Base-by-base conservation (phyloP, 2,113 vertebrate species). In the Capreolus pygargus region DNA sequence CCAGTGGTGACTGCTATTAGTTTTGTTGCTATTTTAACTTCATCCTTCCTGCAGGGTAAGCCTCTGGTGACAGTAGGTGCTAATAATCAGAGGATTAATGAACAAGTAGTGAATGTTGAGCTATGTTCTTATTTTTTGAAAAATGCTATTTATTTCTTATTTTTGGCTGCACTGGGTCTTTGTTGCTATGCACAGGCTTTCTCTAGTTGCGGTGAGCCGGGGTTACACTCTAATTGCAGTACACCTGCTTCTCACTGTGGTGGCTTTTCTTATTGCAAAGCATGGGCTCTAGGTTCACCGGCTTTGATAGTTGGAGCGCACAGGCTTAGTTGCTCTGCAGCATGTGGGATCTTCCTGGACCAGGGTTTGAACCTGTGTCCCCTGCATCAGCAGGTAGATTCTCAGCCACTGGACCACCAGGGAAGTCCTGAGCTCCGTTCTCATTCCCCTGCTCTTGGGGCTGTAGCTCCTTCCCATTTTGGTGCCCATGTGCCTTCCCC, bases 401-500 rank as follows among this genome's bases (percentile, higher is more conserved):
- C 23, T 27, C 70, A 76, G 3, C 39, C 39, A 76, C 70, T 27
- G 70, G 70, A 25, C 70, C 39, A 13, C 39, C 70, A 76, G 39
- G 39, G 36, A 43, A 76, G 39, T 43, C 70, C 39, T 3, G 50
- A 61, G 58, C 16, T 21, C 0, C 3, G 21, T 3, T 60, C 19
- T 27, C 0, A 1, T 5, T 19, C 12, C 60, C 47, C 57, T 10
- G 5, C 33, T 55, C 50, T 54, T 1, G 0, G 0, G 14, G 70
- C 21, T 17, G 25, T 36, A 89, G 79, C 50, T 70, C 30, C 57
- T 19, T 61, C 64, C 43, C 25, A 11, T 27, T 16, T 19, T 2
- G 25, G 57, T 30, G 30, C 52, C 25, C 23, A 2, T 4, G 1
- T 10, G 15, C 52, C 50, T 7, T 9, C 6, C 28, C 82, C 19